Base-by-base conservation (phyloP, 2,888 invertebrate species). In the Malacosoma neustria region DNA sequence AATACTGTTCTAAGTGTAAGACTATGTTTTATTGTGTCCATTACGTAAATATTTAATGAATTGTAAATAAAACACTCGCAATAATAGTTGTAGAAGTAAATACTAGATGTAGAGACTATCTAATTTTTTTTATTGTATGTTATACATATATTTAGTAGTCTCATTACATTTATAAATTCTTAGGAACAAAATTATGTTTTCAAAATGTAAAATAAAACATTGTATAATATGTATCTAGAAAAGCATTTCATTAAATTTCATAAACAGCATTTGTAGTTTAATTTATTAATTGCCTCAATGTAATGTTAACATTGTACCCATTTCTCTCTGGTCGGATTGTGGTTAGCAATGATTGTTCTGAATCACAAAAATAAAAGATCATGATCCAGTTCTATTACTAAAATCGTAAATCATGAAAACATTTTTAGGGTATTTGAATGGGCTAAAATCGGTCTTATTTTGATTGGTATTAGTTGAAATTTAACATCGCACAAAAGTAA, bases 211-310 rank as follows among this genome's bases (percentile, higher is more conserved):
- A 72, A 71, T 72, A 72, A 68, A 70, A 74, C 64, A 67, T 48
- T 84, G 84, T 85, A 85, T 77, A 84, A 82, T 73, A 70, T 81
- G 74, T 85, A 82, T 81, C 75, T 84, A 82, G 82, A 79, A 76
- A 69, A 72, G 72, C 73, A 80, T 77, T 82, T 81, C 79, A 84
- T 71, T 82, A 85, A 82, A 84, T 80, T 82, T 82, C 82, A 62
- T 80, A 77, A 80, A 73, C 69, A 68, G 59, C 60, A 58, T 33
- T 30, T 32, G 30, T n/a, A 30, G 32, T 34, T 44, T 33, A 39
- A 43, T 41, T 43, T 33, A 38, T 39, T 22, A n/a, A n/a, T n/a
- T n/a, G n/a, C n/a, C n/a, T n/a, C n/a, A n/a, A n/a, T n/a, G n/a
- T n/a, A n/a, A n/a, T n/a, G n/a, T n/a, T n/a, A n/a, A n/a, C n/a